These are phyloP conservation scores for Colletes gigas DNA, from an alignment of 1,140 invertebrate genomes.

Conservation along the genomic window DNA sequence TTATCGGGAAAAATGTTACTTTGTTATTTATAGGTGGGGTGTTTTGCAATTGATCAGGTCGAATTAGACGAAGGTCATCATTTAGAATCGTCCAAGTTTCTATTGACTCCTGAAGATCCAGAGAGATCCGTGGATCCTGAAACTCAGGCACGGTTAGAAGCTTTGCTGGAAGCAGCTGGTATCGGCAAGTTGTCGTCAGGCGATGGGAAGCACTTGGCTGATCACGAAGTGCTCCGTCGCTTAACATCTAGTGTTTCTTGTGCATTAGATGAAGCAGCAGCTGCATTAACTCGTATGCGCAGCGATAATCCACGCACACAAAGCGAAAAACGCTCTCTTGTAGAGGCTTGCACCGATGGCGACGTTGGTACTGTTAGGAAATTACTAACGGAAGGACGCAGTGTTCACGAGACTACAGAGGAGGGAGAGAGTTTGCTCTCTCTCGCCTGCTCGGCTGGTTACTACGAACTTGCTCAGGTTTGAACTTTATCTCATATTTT, in stretches of 20 bases:
- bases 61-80: constrained; percentile 86
- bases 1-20: neutral
- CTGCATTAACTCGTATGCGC: constrained; percentile 96
- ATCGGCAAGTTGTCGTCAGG: constrained; percentile 86
- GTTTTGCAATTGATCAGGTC: constrained; percentile 85
- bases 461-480: constrained; percentile 95
- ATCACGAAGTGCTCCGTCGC: constrained; percentile 90
- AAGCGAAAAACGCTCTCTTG: constrained; percentile 85
- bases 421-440: constrained; percentile 96
- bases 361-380: constrained; percentile 94
- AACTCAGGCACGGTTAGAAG: constrained; percentile 93
- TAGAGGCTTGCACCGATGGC: constrained; percentile 95
- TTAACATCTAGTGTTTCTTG: constrained; percentile 94
- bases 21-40: constrained; percentile 83
- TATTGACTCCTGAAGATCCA: constrained; percentile 87
- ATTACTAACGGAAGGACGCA: constrained; percentile 94
- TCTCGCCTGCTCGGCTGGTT: constrained; percentile 95
- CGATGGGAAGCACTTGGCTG: constrained; percentile 89
- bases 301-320: constrained; percentile 86
- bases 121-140: constrained; percentile 93
- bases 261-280: constrained; percentile 97
- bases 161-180: constrained; percentile 94
- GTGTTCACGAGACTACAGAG: constrained; percentile 95
- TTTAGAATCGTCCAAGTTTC: constrained; percentile 89
- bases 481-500: constrained; percentile 43